Base-by-base conservation (phyloP, 2,113 vertebrate species). In the Rattus rattus region DNA sequence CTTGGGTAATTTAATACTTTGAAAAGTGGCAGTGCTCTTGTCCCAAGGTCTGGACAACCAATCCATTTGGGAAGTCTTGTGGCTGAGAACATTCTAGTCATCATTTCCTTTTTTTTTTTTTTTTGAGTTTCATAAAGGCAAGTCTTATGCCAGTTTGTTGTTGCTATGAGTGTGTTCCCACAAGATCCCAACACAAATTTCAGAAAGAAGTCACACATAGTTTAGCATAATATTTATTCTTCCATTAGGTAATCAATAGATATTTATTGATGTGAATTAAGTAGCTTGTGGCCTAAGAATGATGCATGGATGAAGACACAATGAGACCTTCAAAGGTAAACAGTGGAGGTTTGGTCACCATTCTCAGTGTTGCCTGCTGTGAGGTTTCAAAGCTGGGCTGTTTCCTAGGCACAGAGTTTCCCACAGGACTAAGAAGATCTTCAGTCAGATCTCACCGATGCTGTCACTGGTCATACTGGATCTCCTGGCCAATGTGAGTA, bases 1-100 rank as follows among this genome's bases (percentile, higher is more conserved):
- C 92, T 97, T 97, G 43, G 95, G 87, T 96, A 88, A 97, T 96
- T 98, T 97, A 89, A 95, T 67, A 84, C 83, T 89, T 75, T 88
- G 61, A 97, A 97, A 95, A 88, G 90, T 79, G 63, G 9, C 1
- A 36, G 54, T 93, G 59, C 94, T 93, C 39, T 91, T 97, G 76
- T 92, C 94, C 56, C 33, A 83, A 95, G 8, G 90, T 97, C 90
- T 97, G 95, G 52, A 76, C 94, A 96, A 92, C 91, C 69, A 97
- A 95, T 94, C 93, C 97, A 2, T 88, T 95, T 95, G 70, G 94
- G 85, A 16, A 72, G 11, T 84, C 28, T 80, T 47, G 63, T 92
- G 72, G 89, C 28, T 79, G 24, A 96, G 76, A 95, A 59, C 28
- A 91, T 88, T 94, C 54, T 33, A 87, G 72, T 80, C 28, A 47